Evolutionary conservation across 2,888 invertebrate genomes (phyloP), one percentile per base, ranked within the genome.

Genomic region (Plagodis dolabraria): DNA sequence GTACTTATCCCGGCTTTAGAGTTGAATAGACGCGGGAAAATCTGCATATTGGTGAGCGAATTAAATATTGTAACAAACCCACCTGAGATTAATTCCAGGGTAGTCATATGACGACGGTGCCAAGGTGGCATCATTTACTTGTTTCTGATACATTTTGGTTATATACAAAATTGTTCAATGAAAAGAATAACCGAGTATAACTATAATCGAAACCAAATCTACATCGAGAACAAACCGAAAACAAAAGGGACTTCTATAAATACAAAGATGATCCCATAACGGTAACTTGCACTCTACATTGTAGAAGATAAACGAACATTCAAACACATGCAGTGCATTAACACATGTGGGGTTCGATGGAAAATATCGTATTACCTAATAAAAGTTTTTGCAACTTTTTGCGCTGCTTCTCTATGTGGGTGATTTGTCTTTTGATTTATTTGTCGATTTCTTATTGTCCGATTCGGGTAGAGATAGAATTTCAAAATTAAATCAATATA

Each of bases 311-410:
- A 82, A 72, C 72, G 47, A 36, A 50, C 46, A 43, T 46, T 9
- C 46, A 68, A 80, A 83, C 86, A 85, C 71, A 82, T 86, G 86
- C 73, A 75, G 59, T 75, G 79, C 83, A 85, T 84, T 83, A 85
- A 79, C 78, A 77, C 86, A 85, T 83, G 80, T 83, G 86, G 80
- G 60, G 55, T 53, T 55, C 71, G 74, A 55, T 33, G 44, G 82
- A 82, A 82, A 79, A 78, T 83, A 86, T 87, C 83, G 62, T 69
- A 77, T 87, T 85, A 81, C 86, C 71, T 42, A 35, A n/a, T 48
- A 43, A 43, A 42, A 60, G 59, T 64, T 78, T 79, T 77, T 77
- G 79, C 79, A 63, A 76, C 77, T 80, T 83, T 82, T 82, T 82
- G 76, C 58, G 35, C 10, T 46, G 35, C 61, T 10, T 55, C 65